Conservation (phyloP, 2,888 invertebrate species). For the Pseudococcus viburni region DNA sequence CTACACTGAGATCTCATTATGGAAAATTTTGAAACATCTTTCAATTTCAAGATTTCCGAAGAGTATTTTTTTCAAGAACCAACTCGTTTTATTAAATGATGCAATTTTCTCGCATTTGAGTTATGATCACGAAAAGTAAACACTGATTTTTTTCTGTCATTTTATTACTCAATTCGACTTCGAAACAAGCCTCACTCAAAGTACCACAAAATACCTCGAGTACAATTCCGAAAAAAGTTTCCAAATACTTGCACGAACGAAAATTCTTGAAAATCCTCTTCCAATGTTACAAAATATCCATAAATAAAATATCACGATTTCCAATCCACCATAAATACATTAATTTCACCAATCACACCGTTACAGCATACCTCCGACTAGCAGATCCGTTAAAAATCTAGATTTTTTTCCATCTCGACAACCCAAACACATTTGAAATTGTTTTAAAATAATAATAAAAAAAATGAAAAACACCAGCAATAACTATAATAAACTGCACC, state of each 20-base stretch:
- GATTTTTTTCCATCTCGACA: not conserved
- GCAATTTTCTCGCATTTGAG: no score
- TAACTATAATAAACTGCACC: not conserved
- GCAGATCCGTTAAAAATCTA: not conserved
- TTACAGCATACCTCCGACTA: not conserved
- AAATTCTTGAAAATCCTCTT: not conserved
- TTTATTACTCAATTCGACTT: no score
- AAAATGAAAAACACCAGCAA: not conserved
- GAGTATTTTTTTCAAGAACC: no score
- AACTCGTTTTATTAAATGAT: no score
- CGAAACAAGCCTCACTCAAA: no score
- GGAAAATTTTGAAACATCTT: no score
- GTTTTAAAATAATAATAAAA: not conserved
- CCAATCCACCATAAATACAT: not conserved
- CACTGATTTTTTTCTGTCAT: no score
- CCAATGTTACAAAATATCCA: not conserved
- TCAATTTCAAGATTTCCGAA: no score
- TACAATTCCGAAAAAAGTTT: no score
- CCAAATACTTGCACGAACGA: not conserved
- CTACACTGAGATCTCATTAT: no score
- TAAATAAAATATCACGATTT: not conserved
- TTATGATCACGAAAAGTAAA: no score
- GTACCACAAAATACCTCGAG: no score
- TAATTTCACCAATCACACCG: not conserved
- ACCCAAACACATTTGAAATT: constrained; percentile 20